phyloP scores from a whole-genome alignment of 2,888 invertebrate species.

The Hartigia nigra region DNA sequence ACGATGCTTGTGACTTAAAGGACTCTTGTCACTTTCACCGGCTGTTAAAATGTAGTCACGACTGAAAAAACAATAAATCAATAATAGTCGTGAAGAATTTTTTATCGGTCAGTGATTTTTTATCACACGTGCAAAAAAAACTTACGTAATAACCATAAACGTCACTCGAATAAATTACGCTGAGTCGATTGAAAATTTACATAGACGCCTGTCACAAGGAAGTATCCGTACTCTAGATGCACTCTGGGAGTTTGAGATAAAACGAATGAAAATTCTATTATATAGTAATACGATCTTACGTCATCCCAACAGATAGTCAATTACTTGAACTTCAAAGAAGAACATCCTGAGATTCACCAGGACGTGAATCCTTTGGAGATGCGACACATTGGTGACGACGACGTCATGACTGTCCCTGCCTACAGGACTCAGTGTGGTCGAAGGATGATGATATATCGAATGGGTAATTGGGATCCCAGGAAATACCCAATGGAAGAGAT shows the following conservation, averaged over 20 bases:
- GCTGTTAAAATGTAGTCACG: too few species aligned
- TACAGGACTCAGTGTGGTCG: slow-evolving; percentile 81
- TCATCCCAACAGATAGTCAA: slow-evolving; percentile 73
- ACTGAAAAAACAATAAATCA: too few species aligned
- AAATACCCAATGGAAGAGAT: slow-evolving; percentile 75
- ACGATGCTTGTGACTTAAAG: too few species aligned
- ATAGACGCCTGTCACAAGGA: too few species aligned
- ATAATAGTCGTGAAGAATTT: too few species aligned
- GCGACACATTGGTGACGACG: slow-evolving; percentile 74
- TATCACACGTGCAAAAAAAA: too few species aligned
- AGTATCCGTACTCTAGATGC: too few species aligned
- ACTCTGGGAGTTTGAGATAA: neutral
- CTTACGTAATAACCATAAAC: too few species aligned
- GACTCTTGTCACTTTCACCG: too few species aligned
- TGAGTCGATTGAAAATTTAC: too few species aligned
- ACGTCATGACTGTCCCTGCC: slow-evolving; percentile 79
- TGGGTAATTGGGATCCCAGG: slow-evolving; percentile 82
- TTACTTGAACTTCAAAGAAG: slow-evolving; percentile 80
- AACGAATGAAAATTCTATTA: neutral
- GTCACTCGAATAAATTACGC: too few species aligned
- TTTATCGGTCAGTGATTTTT: too few species aligned
- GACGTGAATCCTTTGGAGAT: slow-evolving; percentile 76
- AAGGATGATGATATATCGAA: slow-evolving; percentile 77
- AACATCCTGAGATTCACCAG: slow-evolving; percentile 76
- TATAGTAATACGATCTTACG: neutral